Conservation (phyloP, 2,888 invertebrate genomes). For the Nephrotoma appendiculata region DNA sequence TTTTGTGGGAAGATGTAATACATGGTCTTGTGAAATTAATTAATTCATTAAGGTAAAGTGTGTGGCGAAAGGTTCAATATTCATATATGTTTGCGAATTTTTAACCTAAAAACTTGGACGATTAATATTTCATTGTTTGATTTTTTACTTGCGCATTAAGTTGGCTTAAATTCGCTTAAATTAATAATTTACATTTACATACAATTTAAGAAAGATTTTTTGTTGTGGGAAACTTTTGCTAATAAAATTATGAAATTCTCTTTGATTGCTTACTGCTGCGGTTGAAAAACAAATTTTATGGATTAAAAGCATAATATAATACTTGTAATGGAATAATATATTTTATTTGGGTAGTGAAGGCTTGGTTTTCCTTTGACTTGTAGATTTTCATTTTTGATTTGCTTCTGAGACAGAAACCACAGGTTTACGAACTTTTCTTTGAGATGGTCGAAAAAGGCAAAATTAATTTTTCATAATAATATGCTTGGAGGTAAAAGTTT, state of each 20-base stretch:
- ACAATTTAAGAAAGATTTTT: not conserved
- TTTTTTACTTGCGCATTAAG: not conserved
- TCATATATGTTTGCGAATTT: not conserved
- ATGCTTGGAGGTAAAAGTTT: too few species aligned
- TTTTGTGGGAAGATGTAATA: not conserved
- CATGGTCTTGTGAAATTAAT: not conserved
- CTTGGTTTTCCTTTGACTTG: too few species aligned
- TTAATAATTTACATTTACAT: not conserved
- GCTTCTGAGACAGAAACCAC: too few species aligned
- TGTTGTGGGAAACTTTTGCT: not conserved
- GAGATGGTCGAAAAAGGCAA: too few species aligned
- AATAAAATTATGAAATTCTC: not conserved
- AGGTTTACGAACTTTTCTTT: too few species aligned
- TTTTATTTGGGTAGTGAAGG: too few species aligned
- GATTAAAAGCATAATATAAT: slow-evolving; percentile 6
- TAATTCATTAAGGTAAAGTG: not conserved
- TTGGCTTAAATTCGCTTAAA: not conserved
- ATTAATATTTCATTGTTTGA: not conserved
- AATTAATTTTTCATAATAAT: too few species aligned
- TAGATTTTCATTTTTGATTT: too few species aligned
- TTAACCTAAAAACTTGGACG: not conserved
- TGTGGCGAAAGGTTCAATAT: not conserved
- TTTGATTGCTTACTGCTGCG: not conserved
- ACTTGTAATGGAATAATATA: not conserved
- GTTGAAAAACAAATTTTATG: not conserved